These are phyloP conservation scores for Drosophila funebris DNA, from an alignment of 1,140 invertebrate species.

Conservation along the genomic window DNA sequence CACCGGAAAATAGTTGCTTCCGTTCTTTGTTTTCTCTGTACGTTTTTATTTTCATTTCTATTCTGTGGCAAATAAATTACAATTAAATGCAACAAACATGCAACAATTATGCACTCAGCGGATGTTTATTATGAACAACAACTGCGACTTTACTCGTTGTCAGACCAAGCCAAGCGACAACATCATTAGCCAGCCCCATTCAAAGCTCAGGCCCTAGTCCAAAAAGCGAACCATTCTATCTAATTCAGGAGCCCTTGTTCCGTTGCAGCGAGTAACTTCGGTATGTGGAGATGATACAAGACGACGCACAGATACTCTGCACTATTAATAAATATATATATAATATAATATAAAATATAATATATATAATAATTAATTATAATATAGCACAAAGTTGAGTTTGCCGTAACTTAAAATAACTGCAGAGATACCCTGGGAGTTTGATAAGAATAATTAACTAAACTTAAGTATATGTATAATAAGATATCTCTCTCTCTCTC, in stretches of 20 bases:
- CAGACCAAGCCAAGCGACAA: conserved; percentile 40
- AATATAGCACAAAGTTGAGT: neutral
- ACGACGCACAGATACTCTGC: conserved; percentile 3
- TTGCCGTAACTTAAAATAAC: too few species aligned
- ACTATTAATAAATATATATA: neutral
- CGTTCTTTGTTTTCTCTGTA: conserved; percentile 50
- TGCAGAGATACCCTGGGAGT: too few species aligned
- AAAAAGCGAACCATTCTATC: conserved; percentile 13
- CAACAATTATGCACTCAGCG: conserved; percentile 65
- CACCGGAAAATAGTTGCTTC: conserved; percentile 78
- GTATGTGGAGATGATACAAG: neutral
- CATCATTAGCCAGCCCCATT: conserved; percentile 55
- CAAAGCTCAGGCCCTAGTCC: conserved; percentile 2
- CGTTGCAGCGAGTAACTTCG: neutral
- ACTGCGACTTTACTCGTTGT: neutral
- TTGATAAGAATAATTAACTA: too few species aligned
- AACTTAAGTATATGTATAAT: too few species aligned
- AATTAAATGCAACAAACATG: conserved; percentile 74
- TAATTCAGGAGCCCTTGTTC: conserved; percentile 37
- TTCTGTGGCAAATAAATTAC: conserved; percentile 73
- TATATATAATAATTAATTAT: neutral
- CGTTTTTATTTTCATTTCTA: conserved; percentile 8
- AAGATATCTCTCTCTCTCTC: neutral
- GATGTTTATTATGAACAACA: conserved; percentile 64
- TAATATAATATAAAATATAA: neutral